A percentile compares a stretch with the other conserved stretches of the same genome.
phyloP scores from a whole-genome alignment of 1,140 invertebrate genomes.

The Microplitis demolitor region DNA sequence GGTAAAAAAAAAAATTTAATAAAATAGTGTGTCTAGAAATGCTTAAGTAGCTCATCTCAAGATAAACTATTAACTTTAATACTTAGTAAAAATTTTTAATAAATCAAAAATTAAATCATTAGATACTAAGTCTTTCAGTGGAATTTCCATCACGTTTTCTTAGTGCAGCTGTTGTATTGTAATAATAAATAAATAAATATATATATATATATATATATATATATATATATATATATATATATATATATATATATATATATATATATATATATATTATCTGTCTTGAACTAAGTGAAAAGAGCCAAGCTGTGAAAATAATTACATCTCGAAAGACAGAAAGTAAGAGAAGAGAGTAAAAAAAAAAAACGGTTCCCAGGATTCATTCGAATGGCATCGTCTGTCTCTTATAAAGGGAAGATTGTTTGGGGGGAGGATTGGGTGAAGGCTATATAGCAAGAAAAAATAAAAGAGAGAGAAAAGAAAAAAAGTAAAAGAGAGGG shows the following conservation, averaged over 20 bases:
- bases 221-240: background rate
- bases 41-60: too few species aligned
- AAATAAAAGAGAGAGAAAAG: slow-evolving; percentile 14
- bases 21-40: too few species aligned
- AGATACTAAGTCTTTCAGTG: background rate
- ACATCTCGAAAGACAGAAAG: slow-evolving; percentile 46
- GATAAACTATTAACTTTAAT: too few species aligned
- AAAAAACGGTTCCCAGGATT: slow-evolving; percentile 58
- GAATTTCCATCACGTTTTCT: slow-evolving; percentile 13
- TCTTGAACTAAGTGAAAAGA: slow-evolving; percentile 13
- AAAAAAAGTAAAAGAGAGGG: background rate
- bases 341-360: slow-evolving; percentile 29
- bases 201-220: background rate
- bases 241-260: background rate
- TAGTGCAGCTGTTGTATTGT: slow-evolving; percentile 8
- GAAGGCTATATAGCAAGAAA: slow-evolving; percentile 34
- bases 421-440: slow-evolving; percentile 46
- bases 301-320: slow-evolving; percentile 57
- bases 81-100: background rate
- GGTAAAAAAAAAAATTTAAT: too few species aligned
- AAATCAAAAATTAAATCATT: slow-evolving; percentile 3
- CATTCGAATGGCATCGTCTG: slow-evolving; percentile 56
- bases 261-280: background rate
- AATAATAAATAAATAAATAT: background rate
- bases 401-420: slow-evolving; percentile 57